Base-by-base conservation (phyloP, 1,140 invertebrate species). In the Ceratosolen fusciceps region DNA sequence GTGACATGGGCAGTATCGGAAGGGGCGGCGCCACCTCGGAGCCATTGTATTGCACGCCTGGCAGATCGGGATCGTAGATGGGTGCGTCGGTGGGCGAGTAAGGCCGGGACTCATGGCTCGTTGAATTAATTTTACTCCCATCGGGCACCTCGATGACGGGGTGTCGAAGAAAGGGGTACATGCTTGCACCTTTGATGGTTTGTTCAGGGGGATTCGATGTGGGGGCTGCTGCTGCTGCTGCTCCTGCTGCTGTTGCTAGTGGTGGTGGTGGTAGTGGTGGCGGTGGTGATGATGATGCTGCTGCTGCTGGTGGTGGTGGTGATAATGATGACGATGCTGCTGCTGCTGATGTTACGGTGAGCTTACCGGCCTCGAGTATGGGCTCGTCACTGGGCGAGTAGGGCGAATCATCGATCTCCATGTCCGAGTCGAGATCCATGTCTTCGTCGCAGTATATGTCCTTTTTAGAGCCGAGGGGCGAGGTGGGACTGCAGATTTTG, bases 401-500 rank as follows among this genome's bases (percentile, higher is more conserved):
- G 0, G 75, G 84, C 9, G 79, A 77, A 2, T 19, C 26, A n/a
- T 89, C 88, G 0, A 83, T 72, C 39, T 90, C 89, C 8, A 89
- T 78, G 37, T 90, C 89, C 0, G 88, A 88, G 37, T 90, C 90
- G 5, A 90, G 31, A 8, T 90, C 89, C 89, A 90, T 90, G n/a
- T 90, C 89, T 47, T 90, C 88, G 0, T 81, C 34, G 34, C 71
- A 79, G 12, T 82, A 81, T 21, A 31, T 82, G 12, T 83, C 81
- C 16, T 83, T 39, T 54, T 80, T 70, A 0, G 5, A 10, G 74
- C 43, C 19, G 21, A 77, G n/a, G 1, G 67, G 49, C 0, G 80
- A 81, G 29, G 52, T 12, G 21, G 73, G 72, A 3, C 67, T 54
- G 39, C 76, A 26, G 26, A 79, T 26, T 49, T 83, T 62, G 54